These are phyloP conservation scores for Brachionus calyciflorus DNA, from an alignment of 1,140 invertebrate species.

Conservation along the genomic window DNA sequence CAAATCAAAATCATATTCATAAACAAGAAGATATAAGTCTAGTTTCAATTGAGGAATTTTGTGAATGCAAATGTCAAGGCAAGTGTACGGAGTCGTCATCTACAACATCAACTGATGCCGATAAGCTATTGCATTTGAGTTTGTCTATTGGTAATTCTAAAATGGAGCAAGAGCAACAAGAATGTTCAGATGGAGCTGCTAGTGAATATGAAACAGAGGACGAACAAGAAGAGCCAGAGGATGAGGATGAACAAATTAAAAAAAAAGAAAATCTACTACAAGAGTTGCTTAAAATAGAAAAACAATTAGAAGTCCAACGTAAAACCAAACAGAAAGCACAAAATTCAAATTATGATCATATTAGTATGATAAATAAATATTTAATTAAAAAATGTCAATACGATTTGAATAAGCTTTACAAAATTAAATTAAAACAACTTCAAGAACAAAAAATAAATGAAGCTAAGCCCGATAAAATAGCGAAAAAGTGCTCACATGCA, in stretches of 20 bases:
- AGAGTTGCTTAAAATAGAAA: conserved; percentile 43
- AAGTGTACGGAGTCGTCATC: conserved; percentile 21
- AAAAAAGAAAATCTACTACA: conserved; percentile 15
- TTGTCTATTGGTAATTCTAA: conserved; percentile 11
- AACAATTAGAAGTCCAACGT: conserved; percentile 12
- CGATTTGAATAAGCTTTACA: conserved; percentile 36
- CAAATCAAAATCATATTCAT: no score
- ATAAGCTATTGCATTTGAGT: neutral
- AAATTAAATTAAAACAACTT: conserved; percentile 37
- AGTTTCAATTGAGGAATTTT: neutral
- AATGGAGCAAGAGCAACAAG: no score
- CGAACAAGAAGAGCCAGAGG: neutral
- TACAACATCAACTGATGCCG: neutral
- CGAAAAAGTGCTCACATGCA: neutral
- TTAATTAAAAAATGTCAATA: conserved; percentile 38
- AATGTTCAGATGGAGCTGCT: neutral
- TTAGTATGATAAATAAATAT: conserved; percentile 43
- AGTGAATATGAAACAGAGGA: neutral
- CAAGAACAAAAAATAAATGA: conserved; percentile 40
- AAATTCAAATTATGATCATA: conserved; percentile 32
- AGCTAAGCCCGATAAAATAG: neutral
- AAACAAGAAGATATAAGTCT: conserved; percentile 21
- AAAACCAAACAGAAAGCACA: conserved; percentile 9
- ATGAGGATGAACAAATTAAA: conserved; percentile 46
- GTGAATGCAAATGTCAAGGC: conserved; percentile 28